These are phyloP conservation scores for Acropora tenuis DNA, from an alignment of 64 coral and sea anemone species.

Conservation along the genomic window DNA sequence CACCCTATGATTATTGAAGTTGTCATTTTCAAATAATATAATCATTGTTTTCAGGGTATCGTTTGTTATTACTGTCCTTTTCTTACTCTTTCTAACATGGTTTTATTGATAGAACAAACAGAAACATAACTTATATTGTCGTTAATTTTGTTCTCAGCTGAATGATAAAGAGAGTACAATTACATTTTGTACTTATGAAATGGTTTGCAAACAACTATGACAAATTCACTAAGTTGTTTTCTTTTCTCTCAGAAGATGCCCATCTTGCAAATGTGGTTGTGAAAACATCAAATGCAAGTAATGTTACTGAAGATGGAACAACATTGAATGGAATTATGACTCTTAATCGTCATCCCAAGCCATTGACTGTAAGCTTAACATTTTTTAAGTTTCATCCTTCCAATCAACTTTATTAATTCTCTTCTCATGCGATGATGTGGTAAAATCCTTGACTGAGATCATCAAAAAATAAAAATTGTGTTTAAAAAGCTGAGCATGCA, in stretches of 20 bases:
- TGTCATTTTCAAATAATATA: background rate
- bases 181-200: too few relatives aligned
- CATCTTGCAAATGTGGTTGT: background rate
- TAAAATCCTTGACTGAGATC: background rate
- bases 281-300: slow-evolving; percentile 18
- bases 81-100: too few relatives aligned
- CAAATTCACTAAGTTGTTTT: background rate
- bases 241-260: background rate
- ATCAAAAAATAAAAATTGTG: background rate
- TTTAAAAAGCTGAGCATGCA: too few relatives aligned
- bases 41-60: too few relatives aligned
- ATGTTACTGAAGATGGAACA: slow-evolving; percentile 51
- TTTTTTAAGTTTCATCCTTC: background rate
- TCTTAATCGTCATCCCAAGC: slow-evolving; percentile 71
- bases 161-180: too few relatives aligned
- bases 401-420: background rate
- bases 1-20: background rate
- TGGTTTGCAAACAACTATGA: too few relatives aligned
- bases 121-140: too few relatives aligned
- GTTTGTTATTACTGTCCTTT: too few relatives aligned
- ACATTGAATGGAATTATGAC: slow-evolving; percentile 51
- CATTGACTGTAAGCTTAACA: slow-evolving; percentile 54
- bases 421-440: background rate
- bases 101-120: too few relatives aligned
- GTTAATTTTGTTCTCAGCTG: too few relatives aligned